Percentiles rank a stretch among this genome's conserved stretches.
Conservation (phyloP, 2,797 vertebrate genomes). For the Acestrorhynchus altus region DNA sequence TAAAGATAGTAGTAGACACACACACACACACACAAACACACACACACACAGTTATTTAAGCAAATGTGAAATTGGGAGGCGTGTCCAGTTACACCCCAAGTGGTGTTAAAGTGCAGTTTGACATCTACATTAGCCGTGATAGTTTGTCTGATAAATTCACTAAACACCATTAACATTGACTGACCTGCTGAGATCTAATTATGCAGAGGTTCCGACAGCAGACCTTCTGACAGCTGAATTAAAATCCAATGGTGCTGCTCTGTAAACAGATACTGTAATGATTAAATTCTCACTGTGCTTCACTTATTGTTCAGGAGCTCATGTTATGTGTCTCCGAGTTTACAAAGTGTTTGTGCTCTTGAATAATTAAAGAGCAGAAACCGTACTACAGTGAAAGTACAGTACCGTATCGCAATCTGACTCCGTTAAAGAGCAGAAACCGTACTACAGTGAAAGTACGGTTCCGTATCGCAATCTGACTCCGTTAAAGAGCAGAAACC, state of each 20-base stretch:
- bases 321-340: too few relatives aligned
- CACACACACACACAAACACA: too few relatives aligned
- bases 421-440: too few relatives aligned
- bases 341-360: too few relatives aligned
- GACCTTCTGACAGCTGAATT: neutral
- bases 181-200: neutral
- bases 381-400: too few relatives aligned
- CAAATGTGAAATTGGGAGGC: neutral
- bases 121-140: constrained; percentile 1
- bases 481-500: too few relatives aligned
- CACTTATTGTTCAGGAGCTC: neutral
- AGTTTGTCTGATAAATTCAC: constrained; percentile 2
- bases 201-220: neutral
- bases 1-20: too few relatives aligned
- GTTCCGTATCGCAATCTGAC: too few relatives aligned
- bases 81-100: neutral
- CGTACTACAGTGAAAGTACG: too few relatives aligned
- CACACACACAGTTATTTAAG: too few relatives aligned
- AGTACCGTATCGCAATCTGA: too few relatives aligned
- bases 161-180: neutral
- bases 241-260: neutral
- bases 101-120: neutral
- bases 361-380: too few relatives aligned
- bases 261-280: neutral
- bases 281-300: neutral